Conservation (phyloP, 64 coral and sea anemone species). For the Stichodactyla helianthus region DNA sequence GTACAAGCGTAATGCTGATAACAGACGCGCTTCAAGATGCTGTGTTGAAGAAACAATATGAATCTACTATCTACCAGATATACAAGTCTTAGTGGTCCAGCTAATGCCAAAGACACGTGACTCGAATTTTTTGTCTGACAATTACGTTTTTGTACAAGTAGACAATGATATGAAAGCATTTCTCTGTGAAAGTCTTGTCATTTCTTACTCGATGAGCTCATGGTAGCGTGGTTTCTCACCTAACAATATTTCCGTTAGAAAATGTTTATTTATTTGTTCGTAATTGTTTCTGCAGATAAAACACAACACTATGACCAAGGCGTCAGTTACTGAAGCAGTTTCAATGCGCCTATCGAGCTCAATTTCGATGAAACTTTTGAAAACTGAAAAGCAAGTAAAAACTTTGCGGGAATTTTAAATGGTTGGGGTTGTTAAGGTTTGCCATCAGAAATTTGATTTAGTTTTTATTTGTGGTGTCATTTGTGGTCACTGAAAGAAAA, state of each 20-base stretch:
- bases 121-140: not conserved
- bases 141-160: not conserved
- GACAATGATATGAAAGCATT: not conserved
- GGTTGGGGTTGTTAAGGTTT: too few species aligned
- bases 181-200: not conserved
- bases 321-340: too few species aligned
- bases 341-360: too few species aligned
- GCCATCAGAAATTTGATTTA: too few species aligned
- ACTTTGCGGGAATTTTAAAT: too few species aligned
- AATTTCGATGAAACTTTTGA: too few species aligned
- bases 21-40: not conserved
- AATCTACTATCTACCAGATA: not conserved
- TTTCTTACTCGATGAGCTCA: not conserved
- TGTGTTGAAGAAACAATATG: not conserved
- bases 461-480: too few species aligned
- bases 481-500: not conserved
- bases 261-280: not conserved
- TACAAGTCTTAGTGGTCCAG: not conserved
- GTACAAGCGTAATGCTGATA: not conserved
- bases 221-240: not conserved
- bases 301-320: not conserved
- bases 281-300: not conserved
- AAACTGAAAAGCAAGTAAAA: too few species aligned
- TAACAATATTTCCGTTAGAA: not conserved
- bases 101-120: not conserved